phyloP scores from a whole-genome alignment of 2,888 invertebrate species.

The Eulithis testata region DNA sequence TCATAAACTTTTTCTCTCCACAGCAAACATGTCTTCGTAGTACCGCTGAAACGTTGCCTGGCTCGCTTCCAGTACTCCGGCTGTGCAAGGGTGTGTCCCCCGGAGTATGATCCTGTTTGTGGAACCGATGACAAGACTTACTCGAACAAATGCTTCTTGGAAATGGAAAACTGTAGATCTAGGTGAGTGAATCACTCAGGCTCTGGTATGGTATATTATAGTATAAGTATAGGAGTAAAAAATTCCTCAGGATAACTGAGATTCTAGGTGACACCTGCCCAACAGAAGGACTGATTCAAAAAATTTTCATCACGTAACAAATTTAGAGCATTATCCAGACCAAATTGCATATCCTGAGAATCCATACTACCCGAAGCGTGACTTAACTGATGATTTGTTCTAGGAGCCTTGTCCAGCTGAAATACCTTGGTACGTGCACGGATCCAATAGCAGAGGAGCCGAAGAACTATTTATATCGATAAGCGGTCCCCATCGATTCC shows the following conservation, averaged over 20 bases:
- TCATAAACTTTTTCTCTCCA: background rate
- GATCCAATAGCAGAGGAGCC: conserved; percentile 93
- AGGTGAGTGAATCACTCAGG: conserved; percentile 66
- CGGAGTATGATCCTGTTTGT: conserved; percentile 95
- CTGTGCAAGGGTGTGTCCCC: conserved; percentile 93
- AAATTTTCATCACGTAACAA: too few species aligned
- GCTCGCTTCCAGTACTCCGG: conserved; percentile 94
- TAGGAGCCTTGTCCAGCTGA: conserved; percentile 89
- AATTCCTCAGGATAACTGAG: too few species aligned
- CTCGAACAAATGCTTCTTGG: conserved; percentile 96
- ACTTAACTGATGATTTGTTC: conserved; percentile 36
- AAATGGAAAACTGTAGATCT: conserved; percentile 95
- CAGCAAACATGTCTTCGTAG: conserved; percentile 95
- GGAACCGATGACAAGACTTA: conserved; percentile 97
- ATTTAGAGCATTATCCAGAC: background rate
- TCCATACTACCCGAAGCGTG: background rate
- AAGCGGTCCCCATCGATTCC: conserved; percentile 47
- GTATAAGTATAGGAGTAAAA: too few species aligned
- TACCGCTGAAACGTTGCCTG: conserved; percentile 94
- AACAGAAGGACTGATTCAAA: too few species aligned
- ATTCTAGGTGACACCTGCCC: too few species aligned
- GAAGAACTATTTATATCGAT: conserved; percentile 93
- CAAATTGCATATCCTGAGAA: background rate
- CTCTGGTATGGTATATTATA: too few species aligned
- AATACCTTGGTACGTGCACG: conserved; percentile 93